phyloP scores from a whole-genome alignment of 1,140 invertebrate genomes.

The Sarcophaga peregrina region DNA sequence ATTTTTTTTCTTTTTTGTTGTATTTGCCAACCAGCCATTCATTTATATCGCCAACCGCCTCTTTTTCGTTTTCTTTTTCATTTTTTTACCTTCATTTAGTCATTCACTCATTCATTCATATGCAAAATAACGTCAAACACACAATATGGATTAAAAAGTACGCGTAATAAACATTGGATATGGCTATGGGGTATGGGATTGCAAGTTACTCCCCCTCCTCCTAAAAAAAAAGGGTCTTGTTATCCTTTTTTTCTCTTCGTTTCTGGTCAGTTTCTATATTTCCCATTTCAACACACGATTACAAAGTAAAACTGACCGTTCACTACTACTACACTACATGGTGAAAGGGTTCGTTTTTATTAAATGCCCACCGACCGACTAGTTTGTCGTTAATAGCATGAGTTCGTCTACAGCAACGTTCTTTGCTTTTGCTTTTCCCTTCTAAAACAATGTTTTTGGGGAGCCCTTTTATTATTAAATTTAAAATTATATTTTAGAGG shows the following conservation, averaged over 20 bases:
- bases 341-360: background rate
- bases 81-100: background rate
- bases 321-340: background rate
- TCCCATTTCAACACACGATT: no score
- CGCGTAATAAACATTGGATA: background rate
- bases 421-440: background rate
- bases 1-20: background rate
- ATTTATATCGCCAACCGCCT: background rate
- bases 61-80: no score
- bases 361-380: background rate
- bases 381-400: background rate
- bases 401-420: background rate
- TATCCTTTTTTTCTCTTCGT: background rate
- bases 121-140: conserved; percentile 22
- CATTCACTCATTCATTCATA: conserved; percentile 17
- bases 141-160: conserved; percentile 22
- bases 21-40: background rate
- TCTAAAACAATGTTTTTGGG: background rate
- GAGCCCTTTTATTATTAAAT: background rate
- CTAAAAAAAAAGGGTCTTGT: background rate
- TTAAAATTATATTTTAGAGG: no score
- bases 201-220: background rate
- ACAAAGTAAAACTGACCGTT: background rate
- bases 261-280: no score
- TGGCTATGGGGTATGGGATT: background rate